These are phyloP conservation scores for Labeo catla DNA, from an alignment of 2,113 vertebrate genomes.

Conservation along the genomic window DNA sequence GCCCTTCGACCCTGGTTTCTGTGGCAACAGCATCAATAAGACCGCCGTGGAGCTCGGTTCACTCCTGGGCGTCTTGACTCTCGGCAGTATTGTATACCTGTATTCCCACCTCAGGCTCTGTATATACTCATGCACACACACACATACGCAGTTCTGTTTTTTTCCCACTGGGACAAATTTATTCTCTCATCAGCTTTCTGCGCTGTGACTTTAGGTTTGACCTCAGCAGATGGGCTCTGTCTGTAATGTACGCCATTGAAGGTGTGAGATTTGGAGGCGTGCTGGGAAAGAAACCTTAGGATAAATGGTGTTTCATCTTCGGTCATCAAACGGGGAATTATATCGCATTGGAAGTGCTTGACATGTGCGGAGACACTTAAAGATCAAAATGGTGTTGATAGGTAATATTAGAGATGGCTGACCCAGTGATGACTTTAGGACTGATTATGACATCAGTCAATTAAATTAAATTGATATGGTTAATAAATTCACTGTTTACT, in stretches of 20 bases:
- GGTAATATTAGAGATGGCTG: background rate
- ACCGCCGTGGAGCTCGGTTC: constrained; percentile 8
- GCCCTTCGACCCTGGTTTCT: constrained; percentile 55
- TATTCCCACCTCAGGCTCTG: constrained; percentile 15
- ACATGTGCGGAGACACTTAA: background rate
- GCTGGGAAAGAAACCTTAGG: background rate
- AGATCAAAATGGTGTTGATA: background rate
- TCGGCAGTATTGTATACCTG: constrained; percentile 17
- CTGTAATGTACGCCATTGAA: background rate
- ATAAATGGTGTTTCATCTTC: constrained; percentile 30
- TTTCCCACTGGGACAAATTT: constrained; percentile 38
- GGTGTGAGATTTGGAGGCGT: constrained; percentile 29
- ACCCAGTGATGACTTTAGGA: background rate
- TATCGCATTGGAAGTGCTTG: background rate
- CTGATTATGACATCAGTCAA: background rate
- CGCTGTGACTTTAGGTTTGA: constrained; percentile 30
- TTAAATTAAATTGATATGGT: background rate
- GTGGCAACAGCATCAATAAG: constrained; percentile 56
- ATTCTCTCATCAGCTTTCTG: constrained; percentile 42
- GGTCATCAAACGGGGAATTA: background rate
- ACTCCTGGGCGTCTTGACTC: constrained; percentile 33
- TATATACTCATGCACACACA: background rate
- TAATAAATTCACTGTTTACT: background rate
- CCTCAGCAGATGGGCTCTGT: constrained; percentile 41
- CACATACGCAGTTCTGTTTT: background rate